Base-by-base conservation (phyloP, 1,140 invertebrate species). In the Philopotamus ludificatus region DNA sequence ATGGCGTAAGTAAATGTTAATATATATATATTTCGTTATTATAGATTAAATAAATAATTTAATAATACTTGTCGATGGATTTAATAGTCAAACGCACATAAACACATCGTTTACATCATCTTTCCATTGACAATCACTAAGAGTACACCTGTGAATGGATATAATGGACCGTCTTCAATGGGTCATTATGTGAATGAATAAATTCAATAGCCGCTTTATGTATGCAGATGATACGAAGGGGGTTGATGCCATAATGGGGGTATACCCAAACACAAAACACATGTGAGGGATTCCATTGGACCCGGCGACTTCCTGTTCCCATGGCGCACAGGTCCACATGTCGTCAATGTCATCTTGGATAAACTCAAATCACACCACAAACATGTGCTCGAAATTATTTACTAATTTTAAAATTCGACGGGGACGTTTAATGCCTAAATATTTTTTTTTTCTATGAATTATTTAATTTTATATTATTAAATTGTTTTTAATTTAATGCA, bases 221-320 rank as follows among this genome's bases (percentile, higher is more conserved):
- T 34, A 34, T 12, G 28, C n/a, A 12, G 28, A 34, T 49, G 2
- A 18, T 18, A 49, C 20, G 51, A 20, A 34, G 26, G 10, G 23
- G 51, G n/a, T n/a, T n/a, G n/a, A n/a, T n/a, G n/a, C n/a, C n/a
- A n/a, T n/a, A n/a, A n/a, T n/a, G n/a, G n/a, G n/a, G n/a, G n/a
- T n/a, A n/a, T n/a, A n/a, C n/a, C n/a, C n/a, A n/a, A 42, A 57
- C 54, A 57, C 39, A 21, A 39, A 28, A 20, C 34, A 1, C 28
- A 2, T 21, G 34, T 50, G 3, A 39, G 39, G 12, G 54, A 15
- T 53, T 53, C 50, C 28, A 41, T 57, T 39, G 39, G 42, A 50
- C 3, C 47, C 26, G 25, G 10, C 50, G 20, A 50, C 53, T 65
- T 65, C 63, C 63, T 65, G 63, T 65, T 65, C 63, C 54, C 63